Evolutionary conservation across 2,888 invertebrate genomes (phyloP), one percentile per base, ranked within the genome.

Genomic region (Cheilosia soror): DNA sequence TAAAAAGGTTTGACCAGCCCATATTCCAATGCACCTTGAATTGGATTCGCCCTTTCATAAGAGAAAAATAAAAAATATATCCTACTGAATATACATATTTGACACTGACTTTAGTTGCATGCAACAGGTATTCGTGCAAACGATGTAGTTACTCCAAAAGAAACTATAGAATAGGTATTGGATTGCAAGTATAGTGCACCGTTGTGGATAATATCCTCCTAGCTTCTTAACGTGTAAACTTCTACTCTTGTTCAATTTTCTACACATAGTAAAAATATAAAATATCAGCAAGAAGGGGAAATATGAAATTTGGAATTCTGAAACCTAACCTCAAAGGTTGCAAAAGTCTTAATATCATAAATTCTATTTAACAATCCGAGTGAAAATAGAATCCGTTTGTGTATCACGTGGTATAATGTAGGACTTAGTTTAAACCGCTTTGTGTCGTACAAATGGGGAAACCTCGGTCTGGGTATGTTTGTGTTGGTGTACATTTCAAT

Each of bases 181-280:
- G 49, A 69, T 78, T 69, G 63, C 69, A 62, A 69, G 62, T 69
- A n/a, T n/a, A 69, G 62, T 69, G 69, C 78, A 69, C 29, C 20
- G 6, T 37, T 31, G n/a, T 25, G 33, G 29, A 11, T 55, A 33
- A 37, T 33, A 49, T 5, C 33, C 57, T 37, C 11, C 13, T 7
- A 42, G 37, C 4, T 60, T n/a, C 66, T 51, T 51, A 49, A 13
- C 5, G 25, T 20, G 33, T 25, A 13, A 47, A 62, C 4, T 40
- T 65, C n/a, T 44, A 2, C 15, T 4, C 9, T 15, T 58, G 2
- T 40, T 73, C 11, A 1, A 25, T 9, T 37, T 40, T 5, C 27
- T 33, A 29, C 13, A 49, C 11, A 25, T 31, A 25, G 40, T 33
- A 31, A 5, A 11, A n/a, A 4, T 9, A 53, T 31, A 25, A 51